A percentile compares a stretch with the other conserved stretches of the same genome.
Evolutionary conservation across 53 echinoderm and acorn worm genomes (phyloP).

Genomic region (Henricia sp.): DNA sequence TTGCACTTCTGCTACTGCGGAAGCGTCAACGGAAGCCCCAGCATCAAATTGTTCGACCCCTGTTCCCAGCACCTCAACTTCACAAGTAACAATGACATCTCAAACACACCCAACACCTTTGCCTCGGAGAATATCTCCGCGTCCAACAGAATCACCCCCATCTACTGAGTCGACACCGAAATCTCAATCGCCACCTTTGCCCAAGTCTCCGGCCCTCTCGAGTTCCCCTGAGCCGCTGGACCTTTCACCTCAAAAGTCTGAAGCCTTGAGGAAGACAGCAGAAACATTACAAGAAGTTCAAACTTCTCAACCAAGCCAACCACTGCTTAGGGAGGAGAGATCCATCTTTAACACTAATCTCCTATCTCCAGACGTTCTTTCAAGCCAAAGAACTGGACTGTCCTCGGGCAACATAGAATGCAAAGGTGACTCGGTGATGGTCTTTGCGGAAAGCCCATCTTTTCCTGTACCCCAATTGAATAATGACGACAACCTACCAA

Average conservation of each 20-base stretch:
- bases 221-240: conserved; percentile 49
- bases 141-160: conserved; percentile 42
- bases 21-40: background rate
- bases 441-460: too few species aligned
- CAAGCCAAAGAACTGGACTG: too few species aligned
- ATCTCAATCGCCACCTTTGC: conserved; percentile 40
- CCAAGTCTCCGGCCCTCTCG: conserved; percentile 24
- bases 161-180: conserved; percentile 42
- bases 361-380: background rate
- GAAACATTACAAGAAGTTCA: background rate
- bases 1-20: background rate
- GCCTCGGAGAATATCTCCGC: conserved; percentile 22
- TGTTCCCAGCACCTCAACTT: background rate
- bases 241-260: conserved; percentile 30
- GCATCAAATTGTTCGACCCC: background rate
- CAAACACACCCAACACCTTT: background rate
- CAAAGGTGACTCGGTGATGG: too few species aligned
- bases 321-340: background rate
- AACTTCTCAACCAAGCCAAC: too few species aligned
- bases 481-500: too few species aligned
- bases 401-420: too few species aligned
- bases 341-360: conserved; percentile 23
- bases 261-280: background rate
- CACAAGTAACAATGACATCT: background rate
- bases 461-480: too few species aligned